phyloP scores from a whole-genome alignment of 2,797 vertebrate species.

The Gila robusta region DNA sequence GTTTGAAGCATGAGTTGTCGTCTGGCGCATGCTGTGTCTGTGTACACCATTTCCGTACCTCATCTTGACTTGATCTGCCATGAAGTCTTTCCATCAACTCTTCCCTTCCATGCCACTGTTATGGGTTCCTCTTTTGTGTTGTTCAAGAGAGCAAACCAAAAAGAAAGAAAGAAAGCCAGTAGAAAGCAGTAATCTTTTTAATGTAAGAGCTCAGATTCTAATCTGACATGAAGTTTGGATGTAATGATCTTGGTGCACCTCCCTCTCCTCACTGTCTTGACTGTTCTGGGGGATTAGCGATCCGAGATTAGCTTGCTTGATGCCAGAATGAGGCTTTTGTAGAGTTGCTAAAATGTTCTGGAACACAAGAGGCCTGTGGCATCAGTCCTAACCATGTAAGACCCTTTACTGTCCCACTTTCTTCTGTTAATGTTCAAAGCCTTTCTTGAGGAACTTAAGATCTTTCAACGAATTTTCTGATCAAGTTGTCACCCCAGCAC shows the following conservation, averaged over 20 bases:
- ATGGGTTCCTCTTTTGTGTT: constrained; percentile 89
- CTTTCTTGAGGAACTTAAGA: constrained; percentile 29
- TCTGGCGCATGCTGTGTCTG: constrained; percentile 84
- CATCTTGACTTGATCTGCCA: constrained; percentile 84
- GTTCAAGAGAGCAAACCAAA: constrained; percentile 59
- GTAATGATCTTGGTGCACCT: constrained; percentile 76
- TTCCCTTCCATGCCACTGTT: constrained; percentile 87
- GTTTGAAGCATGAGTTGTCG: constrained; percentile 85
- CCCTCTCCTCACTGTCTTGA: constrained; percentile 83
- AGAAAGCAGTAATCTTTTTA: constrained; percentile 64
- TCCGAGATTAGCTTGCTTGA: constrained; percentile 76
- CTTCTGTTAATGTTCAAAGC: background rate
- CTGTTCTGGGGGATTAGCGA: constrained; percentile 78
- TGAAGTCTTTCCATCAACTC: constrained; percentile 83
- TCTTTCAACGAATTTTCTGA: background rate
- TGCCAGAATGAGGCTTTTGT: constrained; percentile 78
- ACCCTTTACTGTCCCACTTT: constrained; percentile 81
- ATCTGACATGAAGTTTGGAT: constrained; percentile 75
- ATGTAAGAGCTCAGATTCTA: constrained; percentile 66
- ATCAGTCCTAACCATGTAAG: constrained; percentile 86
- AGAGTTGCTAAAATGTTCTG: constrained; percentile 84
- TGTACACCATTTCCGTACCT: constrained; percentile 75
- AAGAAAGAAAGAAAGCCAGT: constrained; percentile 59
- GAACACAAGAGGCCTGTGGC: constrained; percentile 85
- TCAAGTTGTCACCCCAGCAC: constrained; percentile 7